A percentile compares a stretch with the other conserved stretches of the same genome.
Evolutionary conservation across 2,113 vertebrate genomes (phyloP).

Genomic region (Sphaerodactylus townsendi): DNA sequence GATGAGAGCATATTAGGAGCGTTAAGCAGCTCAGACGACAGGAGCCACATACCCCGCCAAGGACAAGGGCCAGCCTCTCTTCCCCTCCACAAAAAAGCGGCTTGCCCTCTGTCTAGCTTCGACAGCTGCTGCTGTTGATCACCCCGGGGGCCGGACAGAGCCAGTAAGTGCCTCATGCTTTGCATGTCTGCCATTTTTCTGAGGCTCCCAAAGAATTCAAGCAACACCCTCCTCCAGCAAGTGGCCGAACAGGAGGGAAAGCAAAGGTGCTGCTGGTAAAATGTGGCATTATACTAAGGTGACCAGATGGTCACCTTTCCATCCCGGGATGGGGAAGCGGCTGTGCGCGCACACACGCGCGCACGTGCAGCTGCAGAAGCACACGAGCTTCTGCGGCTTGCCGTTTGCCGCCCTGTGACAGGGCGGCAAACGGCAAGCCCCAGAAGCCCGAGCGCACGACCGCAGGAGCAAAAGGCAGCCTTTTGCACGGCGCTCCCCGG

Average conservation of each 20-base stretch:
- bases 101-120: slow-evolving; percentile 79
- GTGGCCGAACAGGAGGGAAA: background rate
- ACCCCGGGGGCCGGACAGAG: slow-evolving; percentile 19
- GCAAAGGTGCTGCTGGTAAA: background rate
- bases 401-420: no score
- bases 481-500: no score
- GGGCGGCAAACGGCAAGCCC: no score
- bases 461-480: no score
- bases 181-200: slow-evolving; percentile 35
- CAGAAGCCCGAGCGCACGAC: no score
- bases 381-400: no score
- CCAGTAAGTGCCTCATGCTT: slow-evolving; percentile 75
- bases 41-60: slow-evolving; percentile 38
- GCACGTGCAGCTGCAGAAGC: no score
- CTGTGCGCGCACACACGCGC: no score
- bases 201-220: background rate
- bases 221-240: background rate
- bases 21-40: slow-evolving; percentile 55
- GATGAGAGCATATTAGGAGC: slow-evolving; percentile 67
- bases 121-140: slow-evolving; percentile 73
- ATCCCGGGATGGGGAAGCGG: no score
- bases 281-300: no score
- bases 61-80: slow-evolving; percentile 57
- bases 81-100: slow-evolving; percentile 77
- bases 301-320: no score